phyloP scores from a whole-genome alignment of 2,113 vertebrate genomes.

The Sardina pilchardus region DNA sequence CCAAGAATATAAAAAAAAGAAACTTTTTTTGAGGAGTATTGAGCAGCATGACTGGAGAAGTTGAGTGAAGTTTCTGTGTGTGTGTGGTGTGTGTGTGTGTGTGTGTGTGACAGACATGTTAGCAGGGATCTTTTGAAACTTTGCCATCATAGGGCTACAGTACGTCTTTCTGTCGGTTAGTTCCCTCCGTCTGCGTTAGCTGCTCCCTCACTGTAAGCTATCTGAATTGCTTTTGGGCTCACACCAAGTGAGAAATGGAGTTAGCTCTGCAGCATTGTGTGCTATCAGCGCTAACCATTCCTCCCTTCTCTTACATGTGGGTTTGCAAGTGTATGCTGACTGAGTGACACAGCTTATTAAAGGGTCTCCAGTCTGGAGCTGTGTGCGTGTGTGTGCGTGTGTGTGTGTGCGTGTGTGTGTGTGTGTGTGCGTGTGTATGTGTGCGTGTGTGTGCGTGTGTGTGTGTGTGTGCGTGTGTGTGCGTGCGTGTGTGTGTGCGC shows the following conservation, averaged over 20 bases:
- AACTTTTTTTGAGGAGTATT: neutral
- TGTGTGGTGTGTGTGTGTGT: neutral
- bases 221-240: neutral
- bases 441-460: constrained; percentile 17
- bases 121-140: neutral
- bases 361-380: neutral
- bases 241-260: too few relatives aligned
- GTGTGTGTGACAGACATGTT: neutral
- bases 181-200: neutral
- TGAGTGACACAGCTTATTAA: too few relatives aligned
- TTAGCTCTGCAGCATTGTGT: neutral
- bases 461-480: constrained; percentile 28
- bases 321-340: too few relatives aligned
- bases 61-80: too few relatives aligned
- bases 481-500: constrained; percentile 44
- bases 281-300: too few relatives aligned
- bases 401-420: constrained; percentile 42
- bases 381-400: constrained; percentile 29
- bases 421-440: constrained; percentile 39
- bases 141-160: neutral
- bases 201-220: neutral
- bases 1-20: neutral
- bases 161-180: neutral
- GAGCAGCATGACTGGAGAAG: neutral
- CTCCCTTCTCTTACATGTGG: too few relatives aligned